A percentile compares a stretch with the other conserved stretches of the same genome.
These are phyloP conservation scores for Pterocles burchelli DNA, from an alignment of 2,113 vertebrate species.

Conservation along the genomic window DNA sequence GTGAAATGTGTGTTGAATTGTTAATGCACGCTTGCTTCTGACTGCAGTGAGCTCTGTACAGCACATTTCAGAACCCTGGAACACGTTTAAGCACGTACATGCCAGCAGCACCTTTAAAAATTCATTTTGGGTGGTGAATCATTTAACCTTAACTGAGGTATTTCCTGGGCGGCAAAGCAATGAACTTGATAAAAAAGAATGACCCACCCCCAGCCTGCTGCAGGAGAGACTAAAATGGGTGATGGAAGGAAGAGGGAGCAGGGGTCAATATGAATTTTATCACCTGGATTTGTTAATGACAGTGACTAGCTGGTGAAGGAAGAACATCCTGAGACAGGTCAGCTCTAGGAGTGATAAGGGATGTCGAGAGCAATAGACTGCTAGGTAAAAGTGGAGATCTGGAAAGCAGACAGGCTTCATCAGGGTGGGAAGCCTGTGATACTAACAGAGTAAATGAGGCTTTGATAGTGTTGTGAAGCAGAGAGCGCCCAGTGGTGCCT, in stretches of 20 bases:
- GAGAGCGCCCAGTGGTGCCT: not conserved
- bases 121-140: not conserved
- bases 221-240: not conserved
- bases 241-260: not conserved
- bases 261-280: not conserved
- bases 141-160: not conserved
- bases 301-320: not conserved
- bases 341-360: not conserved
- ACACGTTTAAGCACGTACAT: accelerated
- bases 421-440: not conserved
- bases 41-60: not conserved
- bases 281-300: not conserved
- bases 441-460: not conserved
- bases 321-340: not conserved
- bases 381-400: not conserved
- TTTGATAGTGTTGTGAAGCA: not conserved
- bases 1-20: not conserved
- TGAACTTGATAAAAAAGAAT: not conserved
- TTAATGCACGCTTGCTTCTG: not conserved
- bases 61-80: not conserved
- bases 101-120: not conserved
- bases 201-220: not conserved
- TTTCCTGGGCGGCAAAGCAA: not conserved
- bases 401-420: not conserved
- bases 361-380: not conserved